Evolutionary conservation across 1,140 invertebrate species (phyloP).

Genomic region (Zaprionus tsacasi): DNA sequence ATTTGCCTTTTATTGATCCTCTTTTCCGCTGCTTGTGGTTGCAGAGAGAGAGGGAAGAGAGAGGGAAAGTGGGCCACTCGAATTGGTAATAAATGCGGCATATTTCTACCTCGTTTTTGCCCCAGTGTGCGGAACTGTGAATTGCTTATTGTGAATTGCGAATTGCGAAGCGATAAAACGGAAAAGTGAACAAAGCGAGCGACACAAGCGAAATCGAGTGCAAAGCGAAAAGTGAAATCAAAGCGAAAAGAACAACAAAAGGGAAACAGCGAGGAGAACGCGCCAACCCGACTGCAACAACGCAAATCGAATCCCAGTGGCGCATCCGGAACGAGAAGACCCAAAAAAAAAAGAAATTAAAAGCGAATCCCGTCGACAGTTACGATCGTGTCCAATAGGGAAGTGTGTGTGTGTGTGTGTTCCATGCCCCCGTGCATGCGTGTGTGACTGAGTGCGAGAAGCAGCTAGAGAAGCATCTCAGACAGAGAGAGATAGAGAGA

Average conservation of each 20-base stretch:
- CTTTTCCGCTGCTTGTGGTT: constrained; percentile 13
- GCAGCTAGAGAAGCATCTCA: neutral
- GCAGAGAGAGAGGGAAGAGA: neutral
- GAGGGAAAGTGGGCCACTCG: neutral
- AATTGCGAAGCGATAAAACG: constrained; percentile 29
- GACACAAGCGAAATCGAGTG: neutral
- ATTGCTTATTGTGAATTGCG: constrained; percentile 17
- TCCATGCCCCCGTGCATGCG: neutral
- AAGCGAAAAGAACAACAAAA: constrained; percentile 21
- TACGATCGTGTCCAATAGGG: neutral
- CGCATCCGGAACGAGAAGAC: neutral
- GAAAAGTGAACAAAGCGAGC: constrained; percentile 36
- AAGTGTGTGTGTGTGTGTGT: too few species aligned
- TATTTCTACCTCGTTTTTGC: constrained; percentile 15
- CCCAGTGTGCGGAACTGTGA: constrained; percentile 23
- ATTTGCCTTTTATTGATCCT: constrained; percentile 31
- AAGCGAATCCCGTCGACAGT: neutral
- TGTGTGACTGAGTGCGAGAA: neutral
- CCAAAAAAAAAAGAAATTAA: neutral
- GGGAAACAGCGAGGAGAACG: neutral
- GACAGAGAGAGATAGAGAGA: neutral
- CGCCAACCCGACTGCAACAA: constrained; percentile 4
- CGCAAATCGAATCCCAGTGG: constrained; percentile 31
- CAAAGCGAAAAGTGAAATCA: constrained; percentile 3
- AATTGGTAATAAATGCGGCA: constrained; percentile 40